Evolutionary conservation across 30 jellyfish, hydroid and myxozoan species (phyloP).

Genomic region (Catostylus mosaicus): DNA sequence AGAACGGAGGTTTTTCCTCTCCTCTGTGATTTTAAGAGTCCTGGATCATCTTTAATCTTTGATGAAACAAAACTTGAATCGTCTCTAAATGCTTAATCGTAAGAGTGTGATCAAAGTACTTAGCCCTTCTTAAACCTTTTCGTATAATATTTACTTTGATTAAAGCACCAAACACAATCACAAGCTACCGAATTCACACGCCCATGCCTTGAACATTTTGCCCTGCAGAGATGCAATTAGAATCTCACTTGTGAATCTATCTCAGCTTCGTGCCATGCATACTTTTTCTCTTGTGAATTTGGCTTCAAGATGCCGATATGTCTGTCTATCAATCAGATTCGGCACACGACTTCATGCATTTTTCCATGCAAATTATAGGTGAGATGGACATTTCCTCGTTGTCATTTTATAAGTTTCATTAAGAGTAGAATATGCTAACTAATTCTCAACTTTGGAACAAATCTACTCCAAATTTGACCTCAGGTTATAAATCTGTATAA

Average conservation of each 20-base stretch:
- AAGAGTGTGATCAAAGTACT: constrained; percentile 39
- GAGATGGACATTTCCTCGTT: too few relatives aligned
- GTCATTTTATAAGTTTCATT: too few relatives aligned
- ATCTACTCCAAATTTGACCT: too few relatives aligned
- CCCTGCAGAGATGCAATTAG: neutral
- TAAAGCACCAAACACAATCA: constrained; percentile 42
- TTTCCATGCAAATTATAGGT: too few relatives aligned
- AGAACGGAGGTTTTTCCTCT: constrained; percentile 52
- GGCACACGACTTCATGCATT: too few relatives aligned
- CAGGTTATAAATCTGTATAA: too few relatives aligned
- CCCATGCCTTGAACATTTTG: neutral
- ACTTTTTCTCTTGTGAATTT: too few relatives aligned
- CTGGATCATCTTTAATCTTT: constrained; percentile 47
- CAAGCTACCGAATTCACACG: constrained; percentile 35
- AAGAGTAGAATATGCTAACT: too few relatives aligned
- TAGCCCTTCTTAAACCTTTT: constrained; percentile 63
- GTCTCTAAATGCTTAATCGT: constrained; percentile 50
- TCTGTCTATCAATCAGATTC: too few relatives aligned
- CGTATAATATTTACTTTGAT: constrained; percentile 36
- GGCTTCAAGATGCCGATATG: too few relatives aligned
- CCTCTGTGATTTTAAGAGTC: constrained; percentile 50
- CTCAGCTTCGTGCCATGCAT: neutral
- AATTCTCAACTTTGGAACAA: too few relatives aligned
- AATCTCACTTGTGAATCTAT: neutral
- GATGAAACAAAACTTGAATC: constrained; percentile 48